Evolutionary conservation across 2,888 invertebrate genomes (phyloP), one percentile per base, ranked within the genome.

Genomic region (Trypoxylon attenuatum): DNA sequence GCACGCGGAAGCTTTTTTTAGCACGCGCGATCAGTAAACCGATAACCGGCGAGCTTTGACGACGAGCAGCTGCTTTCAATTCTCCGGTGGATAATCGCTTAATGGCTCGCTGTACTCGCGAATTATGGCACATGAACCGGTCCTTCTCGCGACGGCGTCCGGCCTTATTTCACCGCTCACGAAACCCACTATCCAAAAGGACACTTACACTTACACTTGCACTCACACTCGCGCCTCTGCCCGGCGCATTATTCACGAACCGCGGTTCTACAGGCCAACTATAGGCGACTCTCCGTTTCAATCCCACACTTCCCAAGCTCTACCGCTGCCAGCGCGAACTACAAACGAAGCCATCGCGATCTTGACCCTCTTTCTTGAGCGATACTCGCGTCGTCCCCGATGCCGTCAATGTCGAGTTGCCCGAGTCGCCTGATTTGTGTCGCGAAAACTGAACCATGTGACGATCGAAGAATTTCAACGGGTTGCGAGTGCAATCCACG

Each of bases 1-100:
- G 52, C 57, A 25, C 53, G 22, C 38, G 16, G 13, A 10, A 0
- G 10, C 15, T 39, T 61, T 42, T 21, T 60, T 56, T 62, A 57
- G 42, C 33, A 39, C 10, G 2, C 21, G 19, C 27, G 27, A 54
- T 21, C 1, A 13, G 23, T 13, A 13, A 23, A 15, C 50, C 54
- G 72, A 69, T 69, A 69, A 65, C 22, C 25, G 33, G 46, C 39
- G 41, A 39, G 38, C n/a, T n/a, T n/a, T n/a, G n/a, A n/a, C n/a
- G 47, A 50, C 59, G 57, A 52, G 53, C 29, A 50, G 53, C 27
- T 29, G 51, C 53, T 55, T 54, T 38, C 41, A 42, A 38, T 55
- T 54, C 65, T 59, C 59, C 29, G 3, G 25, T n/a, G 13, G 54
- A 54, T 63, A 49, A 73, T 58, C 55, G 47, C 16, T 49, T 46